A percentile compares a stretch with the other conserved stretches of the same genome.
Evolutionary conservation across 1,140 invertebrate species (phyloP).

Genomic region (Lethocerus indicus): DNA sequence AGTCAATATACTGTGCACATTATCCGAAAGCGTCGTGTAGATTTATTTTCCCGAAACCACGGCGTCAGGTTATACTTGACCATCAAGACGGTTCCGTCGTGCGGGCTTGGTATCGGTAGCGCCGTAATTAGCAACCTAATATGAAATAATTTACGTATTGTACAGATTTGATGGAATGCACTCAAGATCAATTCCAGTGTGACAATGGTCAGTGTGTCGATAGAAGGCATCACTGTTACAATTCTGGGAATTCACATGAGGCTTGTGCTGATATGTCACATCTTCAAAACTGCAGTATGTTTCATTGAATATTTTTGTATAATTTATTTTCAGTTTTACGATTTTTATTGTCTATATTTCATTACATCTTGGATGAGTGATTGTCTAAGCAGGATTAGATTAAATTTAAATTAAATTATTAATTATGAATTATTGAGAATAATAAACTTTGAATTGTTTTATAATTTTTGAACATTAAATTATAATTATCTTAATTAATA

Average conservation of each 20-base stretch:
- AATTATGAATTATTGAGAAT: not conserved
- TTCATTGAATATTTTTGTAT: not conserved
- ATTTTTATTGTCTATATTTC: too few species aligned
- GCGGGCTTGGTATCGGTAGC: too few species aligned
- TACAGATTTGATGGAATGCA: slow-evolving; percentile 14
- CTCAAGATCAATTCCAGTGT: slow-evolving; percentile 23
- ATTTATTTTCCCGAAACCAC: too few species aligned
- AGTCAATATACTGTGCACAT: too few species aligned
- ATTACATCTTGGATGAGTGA: too few species aligned
- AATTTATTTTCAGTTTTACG: not conserved
- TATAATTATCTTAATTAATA: not conserved
- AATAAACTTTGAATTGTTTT: not conserved
- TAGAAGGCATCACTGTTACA: slow-evolving; percentile 21
- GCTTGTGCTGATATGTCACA: slow-evolving; percentile 30
- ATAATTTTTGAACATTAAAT: not conserved
- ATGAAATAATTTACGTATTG: too few species aligned
- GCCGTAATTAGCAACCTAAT: too few species aligned
- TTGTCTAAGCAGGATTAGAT: too few species aligned
- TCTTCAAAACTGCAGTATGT: slow-evolving; percentile 27
- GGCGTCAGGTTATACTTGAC: too few species aligned
- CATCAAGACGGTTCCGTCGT: too few species aligned
- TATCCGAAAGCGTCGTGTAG: too few species aligned
- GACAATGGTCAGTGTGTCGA: slow-evolving; percentile 27
- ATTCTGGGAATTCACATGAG: slow-evolving; percentile 15
- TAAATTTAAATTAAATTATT: too few species aligned